Percentiles rank a stretch among this genome's conserved stretches.
Conservation (phyloP, 1,140 invertebrate species). For the Ladona fulva region DNA sequence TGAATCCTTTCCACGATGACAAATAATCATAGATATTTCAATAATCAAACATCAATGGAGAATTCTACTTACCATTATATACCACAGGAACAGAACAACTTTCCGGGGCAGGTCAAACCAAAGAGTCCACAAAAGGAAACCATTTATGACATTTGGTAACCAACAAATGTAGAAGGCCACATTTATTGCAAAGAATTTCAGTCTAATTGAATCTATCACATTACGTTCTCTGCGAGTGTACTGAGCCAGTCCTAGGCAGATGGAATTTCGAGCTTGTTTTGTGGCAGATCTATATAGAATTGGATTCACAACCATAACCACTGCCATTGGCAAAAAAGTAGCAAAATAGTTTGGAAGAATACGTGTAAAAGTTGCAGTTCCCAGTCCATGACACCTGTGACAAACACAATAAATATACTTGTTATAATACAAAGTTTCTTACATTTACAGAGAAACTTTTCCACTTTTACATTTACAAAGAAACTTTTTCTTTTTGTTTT, state of each 20-base stretch:
- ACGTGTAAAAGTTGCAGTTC: conserved; percentile 47
- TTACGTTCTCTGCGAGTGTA: conserved; percentile 59
- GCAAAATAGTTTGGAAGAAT: conserved; percentile 69
- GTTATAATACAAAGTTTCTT: no score
- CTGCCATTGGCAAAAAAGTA: conserved; percentile 59
- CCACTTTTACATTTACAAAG: no score
- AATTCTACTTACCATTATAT: conserved; percentile 51
- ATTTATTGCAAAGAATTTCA: conserved; percentile 68
- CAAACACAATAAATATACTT: conserved; percentile 22
- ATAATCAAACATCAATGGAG: no score
- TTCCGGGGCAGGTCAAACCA: conserved; percentile 61
- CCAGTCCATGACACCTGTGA: conserved; percentile 61
- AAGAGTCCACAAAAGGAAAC: conserved; percentile 60
- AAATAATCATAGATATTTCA: no score
- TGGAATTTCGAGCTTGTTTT: conserved; percentile 50
- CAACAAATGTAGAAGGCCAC: conserved; percentile 71
- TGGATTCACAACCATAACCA: conserved; percentile 68
- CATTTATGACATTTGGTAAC: conserved; percentile 70
- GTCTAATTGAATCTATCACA: conserved; percentile 47
- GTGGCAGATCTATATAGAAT: conserved; percentile 56
- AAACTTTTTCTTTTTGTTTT: no score
- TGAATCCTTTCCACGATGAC: no score
- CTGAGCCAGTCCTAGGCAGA: conserved; percentile 49
- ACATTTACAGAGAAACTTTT: no score
- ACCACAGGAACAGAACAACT: conserved; percentile 62